phyloP scores from a whole-genome alignment of 2,888 invertebrate genomes.

The Pristionchus exspectatus region DNA sequence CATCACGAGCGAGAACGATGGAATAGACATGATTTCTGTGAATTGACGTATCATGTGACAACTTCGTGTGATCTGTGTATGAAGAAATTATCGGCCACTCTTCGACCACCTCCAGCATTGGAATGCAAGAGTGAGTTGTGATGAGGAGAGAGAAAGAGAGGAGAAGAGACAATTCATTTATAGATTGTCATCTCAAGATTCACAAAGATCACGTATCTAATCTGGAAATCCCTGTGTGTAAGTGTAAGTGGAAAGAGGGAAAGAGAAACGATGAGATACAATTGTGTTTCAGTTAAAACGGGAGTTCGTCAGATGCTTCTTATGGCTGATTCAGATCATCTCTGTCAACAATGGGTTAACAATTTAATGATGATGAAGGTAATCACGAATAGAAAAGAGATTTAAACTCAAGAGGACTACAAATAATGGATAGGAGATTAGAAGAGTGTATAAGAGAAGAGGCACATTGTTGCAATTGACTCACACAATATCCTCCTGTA shows the following conservation, averaged over 20 bases:
- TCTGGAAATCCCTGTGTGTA: slow-evolving; percentile 65
- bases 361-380: slow-evolving; percentile 35
- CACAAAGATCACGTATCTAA: slow-evolving; percentile 92
- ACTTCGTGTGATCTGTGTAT: slow-evolving; percentile 98
- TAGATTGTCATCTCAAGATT: slow-evolving; percentile 81
- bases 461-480: neutral
- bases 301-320: slow-evolving; percentile 89
- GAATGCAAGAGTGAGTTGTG: slow-evolving; percentile 90
- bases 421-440: no score
- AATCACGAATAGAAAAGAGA: neutral
- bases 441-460: neutral
- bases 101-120: slow-evolving; percentile 96
- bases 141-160: neutral
- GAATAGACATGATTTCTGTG: slow-evolving; percentile 90
- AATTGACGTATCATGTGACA: slow-evolving; percentile 97
- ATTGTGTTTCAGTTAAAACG: slow-evolving; percentile 21
- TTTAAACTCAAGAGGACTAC: neutral
- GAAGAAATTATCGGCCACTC: slow-evolving; percentile 93
- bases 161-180: neutral
- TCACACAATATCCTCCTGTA: neutral
- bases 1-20: slow-evolving; percentile 53
- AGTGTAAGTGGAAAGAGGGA: slow-evolving; percentile 61
- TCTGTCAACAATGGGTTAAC: slow-evolving; percentile 94
- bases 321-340: slow-evolving; percentile 89
- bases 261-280: neutral